Base-by-base conservation (phyloP, 2,888 invertebrate species). In the Galeruca laticollis region DNA sequence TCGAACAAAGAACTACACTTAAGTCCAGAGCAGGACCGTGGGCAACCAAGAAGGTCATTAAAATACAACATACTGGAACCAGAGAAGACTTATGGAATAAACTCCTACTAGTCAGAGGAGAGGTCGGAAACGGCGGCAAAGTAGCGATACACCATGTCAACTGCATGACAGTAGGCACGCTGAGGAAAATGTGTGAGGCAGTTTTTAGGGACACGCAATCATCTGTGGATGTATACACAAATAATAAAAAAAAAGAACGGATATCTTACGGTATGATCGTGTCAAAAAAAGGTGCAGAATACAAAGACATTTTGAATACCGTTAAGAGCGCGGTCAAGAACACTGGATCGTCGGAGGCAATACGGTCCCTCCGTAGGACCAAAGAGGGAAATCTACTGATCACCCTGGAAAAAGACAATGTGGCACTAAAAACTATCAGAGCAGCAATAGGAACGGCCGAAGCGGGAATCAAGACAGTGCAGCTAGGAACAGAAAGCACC, bases 311-410 rank as follows among this genome's bases (percentile, higher is more conserved):
- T 8, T 18, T 49, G 9, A 49, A 20, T 49, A 49, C 49, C 18
- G 49, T 49, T 8, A 49, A 49, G 4, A 49, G 10, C 20, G 15
- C 15, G 10, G 13, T 43, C 4, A 13, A 20, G 13, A 18, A 49
- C 49, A 20, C 20, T 3, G 13, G 11, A 3, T 51, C 51, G 10
- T 20, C 51, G 13, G 21, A 21, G 11, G 51, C 51, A 21, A 13
- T 61, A 3, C 60, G 49, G 37, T n/a, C 35, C 3, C 10, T 54
- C 3, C 20, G 56, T 10, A 37, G 57, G 2, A 63, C 68, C 6
- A 69, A n/a, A 20, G 68, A 62, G 2, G 68, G 68, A 0, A 69
- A 59, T 6, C 57, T 63, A 9, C 51, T 69, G 1, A 8, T 63
- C 2, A 69, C 68, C 9, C 20, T 52, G 26, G 63, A 63, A 11